These are phyloP conservation scores for Atta cephalotes DNA, from an alignment of 1,140 invertebrate species.

Conservation along the genomic window DNA sequence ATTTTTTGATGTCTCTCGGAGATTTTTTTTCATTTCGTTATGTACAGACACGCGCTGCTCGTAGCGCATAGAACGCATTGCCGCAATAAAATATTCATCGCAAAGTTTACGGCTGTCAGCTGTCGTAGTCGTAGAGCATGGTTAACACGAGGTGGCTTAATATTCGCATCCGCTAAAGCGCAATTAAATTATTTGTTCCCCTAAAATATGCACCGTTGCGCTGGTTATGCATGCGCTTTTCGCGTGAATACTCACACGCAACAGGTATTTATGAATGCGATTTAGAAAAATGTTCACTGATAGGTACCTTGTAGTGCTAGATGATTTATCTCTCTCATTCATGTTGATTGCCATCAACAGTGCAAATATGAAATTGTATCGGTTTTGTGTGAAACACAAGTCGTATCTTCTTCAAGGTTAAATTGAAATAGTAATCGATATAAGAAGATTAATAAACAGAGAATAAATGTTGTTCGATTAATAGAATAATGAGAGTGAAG, in stretches of 20 bases:
- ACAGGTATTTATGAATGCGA: conserved; percentile 63
- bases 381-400: background rate
- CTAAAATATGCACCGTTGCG: conserved; percentile 51
- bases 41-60: background rate
- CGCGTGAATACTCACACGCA: conserved; percentile 47
- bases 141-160: conserved; percentile 50
- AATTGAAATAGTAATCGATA: background rate
- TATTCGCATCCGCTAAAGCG: conserved; percentile 53
- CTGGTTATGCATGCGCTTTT: conserved; percentile 55
- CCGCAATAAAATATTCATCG: conserved; percentile 50
- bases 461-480: background rate
- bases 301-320: background rate
- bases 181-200: conserved; percentile 63
- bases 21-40: conserved; percentile 22
- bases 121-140: conserved; percentile 36
- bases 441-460: background rate
- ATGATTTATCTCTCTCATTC: conserved; percentile 28
- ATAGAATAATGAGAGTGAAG: too few relatives aligned
- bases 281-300: conserved; percentile 51
- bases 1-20: conserved; percentile 13
- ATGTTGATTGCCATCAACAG: background rate
- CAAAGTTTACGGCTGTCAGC: conserved; percentile 55
- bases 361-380: background rate
- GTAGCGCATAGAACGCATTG: background rate
- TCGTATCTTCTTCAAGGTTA: background rate